These are phyloP conservation scores for Brevimyrus niger DNA, from an alignment of 2,113 vertebrate genomes.

Conservation along the genomic window DNA sequence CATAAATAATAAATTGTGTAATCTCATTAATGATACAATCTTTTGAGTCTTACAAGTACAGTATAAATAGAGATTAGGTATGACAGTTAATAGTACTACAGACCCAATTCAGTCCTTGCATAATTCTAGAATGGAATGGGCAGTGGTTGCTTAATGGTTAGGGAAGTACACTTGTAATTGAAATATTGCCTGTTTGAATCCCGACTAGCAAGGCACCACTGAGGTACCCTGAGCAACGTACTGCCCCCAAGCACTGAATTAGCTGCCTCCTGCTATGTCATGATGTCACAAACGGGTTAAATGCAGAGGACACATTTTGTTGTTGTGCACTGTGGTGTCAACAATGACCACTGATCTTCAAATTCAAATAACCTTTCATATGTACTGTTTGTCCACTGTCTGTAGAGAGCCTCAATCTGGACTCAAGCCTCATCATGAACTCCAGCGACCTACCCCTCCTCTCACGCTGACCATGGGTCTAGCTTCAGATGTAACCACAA, in stretches of 20 bases:
- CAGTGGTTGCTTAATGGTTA: no score
- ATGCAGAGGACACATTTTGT: no score
- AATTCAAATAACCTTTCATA: neutral
- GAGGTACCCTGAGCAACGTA: no score
- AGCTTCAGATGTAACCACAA: neutral
- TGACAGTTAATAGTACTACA: neutral
- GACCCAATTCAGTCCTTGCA: neutral
- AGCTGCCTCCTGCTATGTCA: no score
- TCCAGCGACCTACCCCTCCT: constrained; percentile 70
- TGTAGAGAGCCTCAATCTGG: constrained; percentile 79
- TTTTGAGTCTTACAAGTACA: neutral
- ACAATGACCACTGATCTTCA: no score
- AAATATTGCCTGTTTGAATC: no score
- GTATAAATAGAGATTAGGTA: neutral
- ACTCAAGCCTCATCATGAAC: constrained; percentile 78
- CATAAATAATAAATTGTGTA: neutral
- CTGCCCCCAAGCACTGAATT: no score
- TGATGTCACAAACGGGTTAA: no score
- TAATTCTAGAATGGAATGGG: neutral
- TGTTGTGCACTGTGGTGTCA: no score
- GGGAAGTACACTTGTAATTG: no score
- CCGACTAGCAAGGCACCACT: no score
- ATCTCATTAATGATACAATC: neutral
- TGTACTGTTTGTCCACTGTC: constrained; percentile 23
- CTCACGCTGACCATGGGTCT: constrained; percentile 51